Conservation (phyloP, 2,797 vertebrate species). For the Myotis daubentonii region DNA sequence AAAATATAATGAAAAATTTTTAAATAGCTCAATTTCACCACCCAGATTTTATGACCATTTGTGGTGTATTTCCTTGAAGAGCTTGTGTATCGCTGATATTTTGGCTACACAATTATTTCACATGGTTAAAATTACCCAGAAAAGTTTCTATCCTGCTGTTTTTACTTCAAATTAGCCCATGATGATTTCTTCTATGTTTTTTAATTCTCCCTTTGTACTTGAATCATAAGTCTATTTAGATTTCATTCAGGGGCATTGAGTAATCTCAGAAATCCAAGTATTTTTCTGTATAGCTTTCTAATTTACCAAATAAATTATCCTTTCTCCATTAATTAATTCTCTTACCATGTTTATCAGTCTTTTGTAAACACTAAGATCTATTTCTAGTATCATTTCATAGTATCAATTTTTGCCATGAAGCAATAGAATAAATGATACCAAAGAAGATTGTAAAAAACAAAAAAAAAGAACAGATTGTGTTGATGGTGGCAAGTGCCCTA, state of each 20-base stretch:
- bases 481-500: too few relatives aligned
- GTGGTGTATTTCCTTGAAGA: neutral
- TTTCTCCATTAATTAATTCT: neutral
- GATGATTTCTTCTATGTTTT: neutral
- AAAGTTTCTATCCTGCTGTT: neutral
- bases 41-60: neutral
- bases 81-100: neutral
- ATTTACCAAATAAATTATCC: neutral
- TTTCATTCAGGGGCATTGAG: neutral
- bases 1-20: constrained; percentile 1
- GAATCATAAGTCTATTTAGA: neutral
- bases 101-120: neutral
- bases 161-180: neutral
- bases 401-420: neutral
- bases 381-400: neutral
- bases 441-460: neutral
- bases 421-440: neutral
- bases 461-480: neutral
- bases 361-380: neutral
- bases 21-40: neutral
- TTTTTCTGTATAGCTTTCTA: neutral
- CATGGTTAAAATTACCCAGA: constrained; percentile 38
- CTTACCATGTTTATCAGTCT: neutral
- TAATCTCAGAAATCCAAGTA: constrained; percentile 14
- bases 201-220: neutral